A percentile compares a stretch with the other conserved stretches of the same genome.
phyloP scores from a whole-genome alignment of 23 tunicate species.

The Oikopleura dioica region DNA sequence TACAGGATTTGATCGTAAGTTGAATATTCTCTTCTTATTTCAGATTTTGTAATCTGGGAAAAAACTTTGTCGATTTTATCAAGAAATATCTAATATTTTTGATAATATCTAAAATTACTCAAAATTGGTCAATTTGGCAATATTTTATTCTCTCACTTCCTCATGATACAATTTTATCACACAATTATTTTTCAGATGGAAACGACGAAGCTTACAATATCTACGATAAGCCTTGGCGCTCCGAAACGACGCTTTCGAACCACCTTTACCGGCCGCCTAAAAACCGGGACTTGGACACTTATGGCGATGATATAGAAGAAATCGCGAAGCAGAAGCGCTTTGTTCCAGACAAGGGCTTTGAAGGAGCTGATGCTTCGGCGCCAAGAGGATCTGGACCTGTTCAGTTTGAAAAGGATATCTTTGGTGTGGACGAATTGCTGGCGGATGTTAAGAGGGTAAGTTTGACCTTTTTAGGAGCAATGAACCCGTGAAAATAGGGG shows the following conservation, averaged over 20 bases:
- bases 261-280: slow-evolving; percentile 66
- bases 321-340: slow-evolving; percentile 65
- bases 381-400: slow-evolving; percentile 74
- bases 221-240: slow-evolving; percentile 81
- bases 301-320: slow-evolving; percentile 86
- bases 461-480: too few relatives aligned
- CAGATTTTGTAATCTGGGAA: not conserved
- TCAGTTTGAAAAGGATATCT: slow-evolving; percentile 82
- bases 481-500: not conserved
- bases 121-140: not conserved
- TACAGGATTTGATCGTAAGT: not conserved
- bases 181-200: slow-evolving; percentile 61
- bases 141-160: too few relatives aligned
- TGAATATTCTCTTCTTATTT: not conserved
- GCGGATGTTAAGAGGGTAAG: slow-evolving; percentile 59
- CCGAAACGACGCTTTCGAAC: slow-evolving; percentile 58
- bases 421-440: slow-evolving; percentile 81
- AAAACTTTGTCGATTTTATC: not conserved
- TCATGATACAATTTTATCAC: too few relatives aligned
- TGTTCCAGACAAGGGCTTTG: slow-evolving; percentile 76
- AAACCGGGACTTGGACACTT: slow-evolving; percentile 53
- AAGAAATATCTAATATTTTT: not conserved
- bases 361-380: slow-evolving; percentile 60
- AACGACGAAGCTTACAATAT: slow-evolving; percentile 76
- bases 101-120: not conserved